These are phyloP conservation scores for Mechanitis mazaeus DNA, from an alignment of 2,888 invertebrate species.

Conservation along the genomic window DNA sequence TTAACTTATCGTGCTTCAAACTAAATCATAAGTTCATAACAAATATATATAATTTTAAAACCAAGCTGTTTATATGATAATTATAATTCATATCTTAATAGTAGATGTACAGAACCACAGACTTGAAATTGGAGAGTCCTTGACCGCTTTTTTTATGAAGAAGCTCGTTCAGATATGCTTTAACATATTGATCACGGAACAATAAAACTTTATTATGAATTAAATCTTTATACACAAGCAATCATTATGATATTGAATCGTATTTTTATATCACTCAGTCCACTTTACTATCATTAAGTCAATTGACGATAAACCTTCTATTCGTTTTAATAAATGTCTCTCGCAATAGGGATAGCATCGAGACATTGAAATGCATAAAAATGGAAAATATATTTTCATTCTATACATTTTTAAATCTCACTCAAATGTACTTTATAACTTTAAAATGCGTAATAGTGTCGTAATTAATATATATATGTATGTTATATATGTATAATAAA, in stretches of 20 bases:
- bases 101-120: constrained; percentile 12
- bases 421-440: too few relatives aligned
- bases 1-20: too few relatives aligned
- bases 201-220: constrained; percentile 31
- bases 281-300: constrained; percentile 36
- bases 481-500: too few relatives aligned
- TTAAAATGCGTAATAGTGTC: too few relatives aligned
- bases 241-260: constrained; percentile 32
- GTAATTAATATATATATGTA: too few relatives aligned
- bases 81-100: too few relatives aligned
- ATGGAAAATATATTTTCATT: too few relatives aligned
- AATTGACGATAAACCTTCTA: constrained; percentile 32
- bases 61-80: too few relatives aligned
- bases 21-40: too few relatives aligned
- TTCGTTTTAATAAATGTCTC: constrained; percentile 13
- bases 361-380: neutral
- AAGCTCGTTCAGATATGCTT: constrained; percentile 26
- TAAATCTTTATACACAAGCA: constrained; percentile 28
- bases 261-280: constrained; percentile 31
- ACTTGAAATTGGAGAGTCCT: constrained; percentile 25
- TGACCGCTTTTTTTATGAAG: constrained; percentile 28
- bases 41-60: too few relatives aligned
- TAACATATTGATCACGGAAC: constrained; percentile 23
- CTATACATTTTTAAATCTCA: too few relatives aligned
- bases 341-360: neutral